Conservation (phyloP, 2,797 vertebrate genomes). For the Phataginus tetradactyla region DNA sequence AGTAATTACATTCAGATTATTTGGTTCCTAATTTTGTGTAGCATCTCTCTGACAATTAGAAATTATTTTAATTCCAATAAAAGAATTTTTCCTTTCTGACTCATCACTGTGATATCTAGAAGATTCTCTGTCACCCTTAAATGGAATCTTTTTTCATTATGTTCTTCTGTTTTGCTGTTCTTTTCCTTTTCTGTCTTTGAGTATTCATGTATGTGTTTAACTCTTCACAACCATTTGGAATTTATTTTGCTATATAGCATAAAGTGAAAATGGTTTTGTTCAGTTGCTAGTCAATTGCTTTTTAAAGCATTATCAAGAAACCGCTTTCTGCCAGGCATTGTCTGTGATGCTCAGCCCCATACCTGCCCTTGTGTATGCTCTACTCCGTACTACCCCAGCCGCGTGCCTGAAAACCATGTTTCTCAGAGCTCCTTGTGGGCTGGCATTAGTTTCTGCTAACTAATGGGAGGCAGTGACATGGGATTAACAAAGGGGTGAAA, state of each 20-base stretch:
- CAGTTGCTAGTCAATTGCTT: not conserved
- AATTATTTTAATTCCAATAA: conserved; percentile 20
- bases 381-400: no score
- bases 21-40: not conserved
- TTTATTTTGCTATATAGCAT: not conserved
- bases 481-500: not conserved
- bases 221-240: not conserved
- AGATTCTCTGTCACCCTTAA: not conserved
- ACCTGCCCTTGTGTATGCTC: not conserved
- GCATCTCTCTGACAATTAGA: not conserved
- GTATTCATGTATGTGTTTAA: not conserved
- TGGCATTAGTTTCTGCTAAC: not conserved
- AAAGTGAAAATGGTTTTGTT: not conserved
- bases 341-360: not conserved
- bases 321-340: not conserved
- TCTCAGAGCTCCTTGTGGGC: not conserved
- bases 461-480: not conserved
- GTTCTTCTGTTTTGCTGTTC: not conserved
- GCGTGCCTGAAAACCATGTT: not conserved
- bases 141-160: not conserved
- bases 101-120: not conserved
- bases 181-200: not conserved
- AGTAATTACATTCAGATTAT: not conserved
- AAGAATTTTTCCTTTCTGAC: not conserved
- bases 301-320: not conserved